These are phyloP conservation scores for Pseudolycoriella hygida DNA, from an alignment of 2,888 invertebrate species.

Conservation along the genomic window DNA sequence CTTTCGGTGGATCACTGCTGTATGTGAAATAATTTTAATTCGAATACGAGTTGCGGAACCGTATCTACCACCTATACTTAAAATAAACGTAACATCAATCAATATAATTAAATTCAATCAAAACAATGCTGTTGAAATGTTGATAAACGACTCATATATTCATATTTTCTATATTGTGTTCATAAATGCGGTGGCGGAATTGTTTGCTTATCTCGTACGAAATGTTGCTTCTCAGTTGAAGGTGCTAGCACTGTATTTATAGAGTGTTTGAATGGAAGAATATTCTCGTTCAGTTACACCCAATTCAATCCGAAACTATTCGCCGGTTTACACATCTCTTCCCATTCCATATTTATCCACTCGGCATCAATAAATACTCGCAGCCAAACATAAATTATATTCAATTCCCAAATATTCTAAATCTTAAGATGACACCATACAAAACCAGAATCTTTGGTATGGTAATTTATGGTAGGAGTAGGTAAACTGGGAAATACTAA, in stretches of 20 bases:
- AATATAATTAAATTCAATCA: constrained; percentile 7
- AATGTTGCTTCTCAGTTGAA: too few relatives aligned
- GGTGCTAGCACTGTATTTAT: background rate
- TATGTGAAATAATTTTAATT: background rate
- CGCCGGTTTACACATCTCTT: too few relatives aligned
- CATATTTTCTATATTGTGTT: constrained; percentile 1
- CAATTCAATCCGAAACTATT: background rate
- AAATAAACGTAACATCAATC: constrained; percentile 4
- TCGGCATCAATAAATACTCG: constrained; percentile 1
- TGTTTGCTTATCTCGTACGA: too few relatives aligned
- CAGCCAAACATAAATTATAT: constrained; percentile 1
- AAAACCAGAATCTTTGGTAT: background rate
- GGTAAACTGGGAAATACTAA: too few relatives aligned
- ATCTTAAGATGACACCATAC: background rate
- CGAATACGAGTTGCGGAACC: background rate
- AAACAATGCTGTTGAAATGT: constrained; percentile 6
- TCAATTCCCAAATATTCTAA: background rate
- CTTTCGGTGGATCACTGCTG: too few relatives aligned
- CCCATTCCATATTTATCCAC: background rate
- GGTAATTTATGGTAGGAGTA: too few relatives aligned
- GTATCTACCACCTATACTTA: constrained; percentile 3
- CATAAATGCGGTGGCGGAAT: too few relatives aligned
- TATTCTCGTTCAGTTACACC: background rate
- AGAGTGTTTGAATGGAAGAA: background rate
- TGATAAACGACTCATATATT: constrained; percentile 5